Evolutionary conservation across 2,888 invertebrate species (phyloP).

Genomic region (Mechanitis messenoides): DNA sequence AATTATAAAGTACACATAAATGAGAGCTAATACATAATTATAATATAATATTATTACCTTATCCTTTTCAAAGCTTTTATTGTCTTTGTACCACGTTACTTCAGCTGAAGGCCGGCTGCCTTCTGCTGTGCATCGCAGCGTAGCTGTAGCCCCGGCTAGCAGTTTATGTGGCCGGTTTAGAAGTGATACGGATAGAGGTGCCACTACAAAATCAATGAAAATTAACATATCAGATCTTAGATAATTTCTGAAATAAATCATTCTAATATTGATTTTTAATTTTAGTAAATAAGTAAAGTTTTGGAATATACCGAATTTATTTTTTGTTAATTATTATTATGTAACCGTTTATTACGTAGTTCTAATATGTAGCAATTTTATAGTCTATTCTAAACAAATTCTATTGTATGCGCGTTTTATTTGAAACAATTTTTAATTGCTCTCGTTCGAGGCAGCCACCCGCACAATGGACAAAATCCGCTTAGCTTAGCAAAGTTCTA

Average conservation of each 20-base stretch:
- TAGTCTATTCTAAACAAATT: constrained; percentile 8
- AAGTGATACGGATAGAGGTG: constrained; percentile 85
- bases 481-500: constrained; percentile 20
- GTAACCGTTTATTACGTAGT: too few species aligned
- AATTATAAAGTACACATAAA: too few species aligned
- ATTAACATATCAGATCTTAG: too few species aligned
- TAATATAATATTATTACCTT: constrained; percentile 74
- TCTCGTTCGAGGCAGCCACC: constrained; percentile 13
- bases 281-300: too few species aligned
- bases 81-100: constrained; percentile 89
- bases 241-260: too few species aligned
- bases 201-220: constrained; percentile 74
- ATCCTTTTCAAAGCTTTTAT: constrained; percentile 82
- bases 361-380: neutral
- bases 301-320: too few species aligned
- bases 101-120: constrained; percentile 91
- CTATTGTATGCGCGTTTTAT: constrained; percentile 18
- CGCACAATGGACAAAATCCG: constrained; percentile 22
- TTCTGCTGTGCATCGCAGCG: constrained; percentile 86
- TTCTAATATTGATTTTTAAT: too few species aligned
- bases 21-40: too few species aligned
- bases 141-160: constrained; percentile 84
- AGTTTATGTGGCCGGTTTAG: constrained; percentile 85
- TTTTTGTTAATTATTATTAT: too few species aligned
- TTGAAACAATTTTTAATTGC: constrained; percentile 20